Conservation (phyloP, 1,140 invertebrate genomes). For the Drosophila fuyamai region DNA sequence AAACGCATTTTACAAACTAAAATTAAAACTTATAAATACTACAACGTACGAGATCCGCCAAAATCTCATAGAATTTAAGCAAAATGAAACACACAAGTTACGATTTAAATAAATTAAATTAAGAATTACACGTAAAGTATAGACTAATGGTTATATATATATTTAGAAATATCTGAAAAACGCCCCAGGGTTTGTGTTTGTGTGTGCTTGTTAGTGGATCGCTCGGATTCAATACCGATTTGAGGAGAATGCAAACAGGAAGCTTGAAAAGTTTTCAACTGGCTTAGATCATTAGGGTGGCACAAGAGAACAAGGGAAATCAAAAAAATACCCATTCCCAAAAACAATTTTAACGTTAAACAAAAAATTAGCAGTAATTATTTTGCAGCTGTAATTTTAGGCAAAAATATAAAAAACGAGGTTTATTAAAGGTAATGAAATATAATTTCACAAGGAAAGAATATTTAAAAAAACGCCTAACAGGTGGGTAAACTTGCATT, state of each 20-base stretch:
- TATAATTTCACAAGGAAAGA: constrained; percentile 36
- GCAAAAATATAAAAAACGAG: constrained; percentile 52
- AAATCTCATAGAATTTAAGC: constrained; percentile 80
- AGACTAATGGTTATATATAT: constrained; percentile 26
- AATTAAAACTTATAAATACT: constrained; percentile 83
- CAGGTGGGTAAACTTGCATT: constrained; percentile 53
- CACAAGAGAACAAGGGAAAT: constrained; percentile 37
- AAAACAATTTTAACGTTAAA: neutral
- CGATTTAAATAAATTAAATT: constrained; percentile 76
- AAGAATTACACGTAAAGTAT: constrained; percentile 42
- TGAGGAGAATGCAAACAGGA: constrained; percentile 48
- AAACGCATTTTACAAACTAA: constrained; percentile 70
- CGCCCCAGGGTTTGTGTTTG: constrained; percentile 47
- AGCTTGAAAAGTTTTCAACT: constrained; percentile 32
- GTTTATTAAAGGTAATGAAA: constrained; percentile 10
- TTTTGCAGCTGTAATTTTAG: neutral
- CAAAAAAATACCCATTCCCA: constrained; percentile 35
- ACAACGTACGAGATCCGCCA: constrained; percentile 80
- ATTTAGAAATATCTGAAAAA: constrained; percentile 52
- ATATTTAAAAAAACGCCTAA: constrained; percentile 43
- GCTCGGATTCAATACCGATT: constrained; percentile 18
- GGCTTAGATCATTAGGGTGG: constrained; percentile 30
- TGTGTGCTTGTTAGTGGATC: constrained; percentile 32
- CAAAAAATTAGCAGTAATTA: neutral
- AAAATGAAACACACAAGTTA: constrained; percentile 64